Percentiles rank a stretch among this genome's conserved stretches.
These are phyloP conservation scores for Caiman crocodilus DNA, from an alignment of 2,797 vertebrate species.

Conservation along the genomic window DNA sequence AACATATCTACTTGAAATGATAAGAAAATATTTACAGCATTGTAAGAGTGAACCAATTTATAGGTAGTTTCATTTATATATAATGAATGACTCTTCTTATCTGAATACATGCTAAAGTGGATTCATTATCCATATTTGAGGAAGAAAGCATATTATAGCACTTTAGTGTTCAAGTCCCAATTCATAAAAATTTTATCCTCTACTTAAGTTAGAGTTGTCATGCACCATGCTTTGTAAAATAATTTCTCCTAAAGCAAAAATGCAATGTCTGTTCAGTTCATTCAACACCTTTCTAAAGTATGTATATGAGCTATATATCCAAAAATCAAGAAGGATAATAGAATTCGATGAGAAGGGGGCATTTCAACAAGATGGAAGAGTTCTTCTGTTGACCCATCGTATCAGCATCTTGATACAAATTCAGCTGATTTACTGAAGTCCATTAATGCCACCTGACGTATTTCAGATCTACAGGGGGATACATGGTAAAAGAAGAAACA, in stretches of 20 bases:
- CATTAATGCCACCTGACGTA: neutral
- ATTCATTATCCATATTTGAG: conserved; percentile 68
- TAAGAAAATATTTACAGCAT: neutral
- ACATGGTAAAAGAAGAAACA: neutral
- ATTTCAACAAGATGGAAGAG: rapidly evolving
- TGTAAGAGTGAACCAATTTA: neutral
- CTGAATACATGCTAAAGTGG: conserved; percentile 44
- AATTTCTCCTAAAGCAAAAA: conserved; percentile 26
- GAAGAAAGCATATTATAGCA: conserved; percentile 60
- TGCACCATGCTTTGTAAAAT: conserved; percentile 30
- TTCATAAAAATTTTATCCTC: conserved; percentile 71
- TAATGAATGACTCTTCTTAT: conserved; percentile 33
- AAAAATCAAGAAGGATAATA: neutral
- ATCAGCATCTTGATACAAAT: neutral
- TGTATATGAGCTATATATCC: neutral
- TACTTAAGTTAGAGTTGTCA: conserved; percentile 51
- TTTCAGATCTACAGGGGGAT: no score
- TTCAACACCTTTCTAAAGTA: conserved; percentile 13
- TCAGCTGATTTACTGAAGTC: neutral
- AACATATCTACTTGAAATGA: neutral
- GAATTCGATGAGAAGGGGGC: neutral
- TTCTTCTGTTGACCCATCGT: neutral
- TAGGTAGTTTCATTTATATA: neutral
- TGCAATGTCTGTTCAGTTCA: conserved; percentile 43
- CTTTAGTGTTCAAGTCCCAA: conserved; percentile 56